Percentiles rank a stretch among this genome's conserved stretches.
Conservation (phyloP, 2,888 invertebrate genomes). For the Agriopis leucophaearia region DNA sequence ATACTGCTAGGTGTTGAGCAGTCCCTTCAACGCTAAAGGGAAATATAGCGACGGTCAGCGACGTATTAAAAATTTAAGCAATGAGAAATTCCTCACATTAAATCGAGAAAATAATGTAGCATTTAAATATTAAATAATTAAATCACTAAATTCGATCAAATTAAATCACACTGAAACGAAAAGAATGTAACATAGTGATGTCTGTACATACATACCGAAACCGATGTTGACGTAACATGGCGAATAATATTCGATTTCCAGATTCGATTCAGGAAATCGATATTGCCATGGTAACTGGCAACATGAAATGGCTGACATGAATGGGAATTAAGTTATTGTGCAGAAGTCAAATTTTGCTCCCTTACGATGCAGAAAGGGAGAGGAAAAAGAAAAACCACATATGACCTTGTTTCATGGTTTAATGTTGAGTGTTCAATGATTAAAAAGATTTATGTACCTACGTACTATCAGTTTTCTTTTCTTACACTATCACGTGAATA, state of each 20-base stretch:
- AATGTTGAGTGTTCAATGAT: too few relatives aligned
- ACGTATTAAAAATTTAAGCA: not conserved
- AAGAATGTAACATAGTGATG: constrained; percentile 9
- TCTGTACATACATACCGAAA: not conserved
- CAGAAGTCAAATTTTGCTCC: not conserved
- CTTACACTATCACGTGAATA: too few relatives aligned
- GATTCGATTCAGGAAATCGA: not conserved
- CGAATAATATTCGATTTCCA: constrained; percentile 8
- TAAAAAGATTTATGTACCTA: too few relatives aligned
- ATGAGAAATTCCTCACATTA: not conserved
- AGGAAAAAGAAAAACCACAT: too few relatives aligned
- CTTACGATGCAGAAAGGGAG: too few relatives aligned
- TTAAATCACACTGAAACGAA: constrained; percentile 1
- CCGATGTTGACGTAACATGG: not conserved
- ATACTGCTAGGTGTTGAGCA: not conserved
- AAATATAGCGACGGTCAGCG: not conserved
- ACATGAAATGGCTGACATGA: too few relatives aligned
- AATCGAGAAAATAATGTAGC: not conserved
- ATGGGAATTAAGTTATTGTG: not conserved
- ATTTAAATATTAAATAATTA: not conserved
- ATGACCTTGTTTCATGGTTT: too few relatives aligned
- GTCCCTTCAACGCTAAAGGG: not conserved
- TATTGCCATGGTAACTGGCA: not conserved
- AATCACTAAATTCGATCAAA: not conserved
- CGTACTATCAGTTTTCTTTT: too few relatives aligned